A percentile compares a stretch with the other conserved stretches of the same genome.
Conservation (phyloP, 2,797 vertebrate genomes). For the Streptopelia turtur region DNA sequence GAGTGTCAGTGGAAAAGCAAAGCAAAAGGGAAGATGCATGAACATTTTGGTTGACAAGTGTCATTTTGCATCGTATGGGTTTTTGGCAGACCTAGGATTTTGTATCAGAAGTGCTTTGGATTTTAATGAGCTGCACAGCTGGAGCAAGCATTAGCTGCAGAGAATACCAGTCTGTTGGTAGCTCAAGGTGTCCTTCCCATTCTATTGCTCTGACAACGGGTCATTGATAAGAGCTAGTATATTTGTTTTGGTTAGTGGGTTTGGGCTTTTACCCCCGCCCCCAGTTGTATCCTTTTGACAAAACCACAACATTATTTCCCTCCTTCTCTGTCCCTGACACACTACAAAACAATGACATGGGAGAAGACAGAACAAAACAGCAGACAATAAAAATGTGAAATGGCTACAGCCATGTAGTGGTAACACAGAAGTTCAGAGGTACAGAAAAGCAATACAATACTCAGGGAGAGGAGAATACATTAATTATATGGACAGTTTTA, state of each 20-base stretch:
- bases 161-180: not conserved
- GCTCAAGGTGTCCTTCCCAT: not conserved
- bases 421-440: not conserved
- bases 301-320: not conserved
- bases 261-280: not conserved
- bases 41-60: not conserved
- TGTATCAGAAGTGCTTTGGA: not conserved
- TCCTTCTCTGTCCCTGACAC: not conserved
- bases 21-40: not conserved
- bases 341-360: not conserved
- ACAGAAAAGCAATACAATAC: not conserved
- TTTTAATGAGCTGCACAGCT: not conserved
- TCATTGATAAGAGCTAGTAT: not conserved
- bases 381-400: not conserved
- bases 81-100: not conserved
- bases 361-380: slow-evolving; percentile 7
- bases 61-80: not conserved
- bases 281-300: not conserved
- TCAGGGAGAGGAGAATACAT: not conserved
- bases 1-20: not conserved
- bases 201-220: not conserved
- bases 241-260: not conserved
- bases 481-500: slow-evolving; percentile 38
- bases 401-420: not conserved
- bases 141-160: not conserved